Evolutionary conservation across 2,888 invertebrate genomes (phyloP).

Genomic region (Amiota communis): DNA sequence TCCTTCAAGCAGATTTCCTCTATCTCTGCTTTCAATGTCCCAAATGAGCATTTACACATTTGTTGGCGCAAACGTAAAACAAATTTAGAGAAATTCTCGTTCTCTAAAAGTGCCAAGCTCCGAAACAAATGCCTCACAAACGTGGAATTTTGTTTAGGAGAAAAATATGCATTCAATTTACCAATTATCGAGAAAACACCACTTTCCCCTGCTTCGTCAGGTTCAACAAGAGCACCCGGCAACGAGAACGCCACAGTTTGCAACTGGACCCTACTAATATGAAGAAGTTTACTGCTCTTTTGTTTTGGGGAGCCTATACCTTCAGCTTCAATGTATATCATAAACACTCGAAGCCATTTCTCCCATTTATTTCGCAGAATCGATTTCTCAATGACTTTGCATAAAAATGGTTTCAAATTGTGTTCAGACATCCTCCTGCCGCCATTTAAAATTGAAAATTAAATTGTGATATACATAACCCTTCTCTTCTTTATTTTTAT

Average conservation of each 20-base stretch:
- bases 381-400: not conserved
- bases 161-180: too few relatives aligned
- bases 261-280: too few relatives aligned
- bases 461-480: too few relatives aligned
- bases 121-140: constrained; percentile 20
- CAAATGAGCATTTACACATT: constrained; percentile 32
- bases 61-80: constrained; percentile 47
- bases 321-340: not conserved
- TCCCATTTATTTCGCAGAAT: too few relatives aligned
- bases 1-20: too few relatives aligned
- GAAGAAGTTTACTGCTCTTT: too few relatives aligned
- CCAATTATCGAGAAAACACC: constrained; percentile 28
- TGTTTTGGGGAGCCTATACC: not conserved
- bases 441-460: too few relatives aligned
- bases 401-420: not conserved
- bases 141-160: not conserved
- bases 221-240: not conserved
- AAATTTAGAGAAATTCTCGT: not conserved
- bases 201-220: not conserved
- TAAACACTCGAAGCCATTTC: too few relatives aligned
- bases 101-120: constrained; percentile 4
- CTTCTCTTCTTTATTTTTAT: too few relatives aligned
- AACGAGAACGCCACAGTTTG: too few relatives aligned
- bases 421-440: too few relatives aligned
- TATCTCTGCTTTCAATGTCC: too few relatives aligned